These are phyloP conservation scores for Steatocranus sp. DNA, from an alignment of 2,797 vertebrate genomes.

Conservation along the genomic window DNA sequence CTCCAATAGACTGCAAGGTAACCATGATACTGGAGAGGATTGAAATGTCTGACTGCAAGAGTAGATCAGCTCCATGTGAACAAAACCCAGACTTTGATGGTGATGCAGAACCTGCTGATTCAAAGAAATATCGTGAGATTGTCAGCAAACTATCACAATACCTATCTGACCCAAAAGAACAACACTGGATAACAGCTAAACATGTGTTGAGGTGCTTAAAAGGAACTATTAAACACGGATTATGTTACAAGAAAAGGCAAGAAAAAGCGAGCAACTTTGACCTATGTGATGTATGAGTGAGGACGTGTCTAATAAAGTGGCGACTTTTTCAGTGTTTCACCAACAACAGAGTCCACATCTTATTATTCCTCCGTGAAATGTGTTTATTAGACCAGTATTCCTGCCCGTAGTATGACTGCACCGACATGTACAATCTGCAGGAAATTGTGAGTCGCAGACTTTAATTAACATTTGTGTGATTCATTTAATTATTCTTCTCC, in stretches of 20 bases:
- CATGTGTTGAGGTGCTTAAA: background rate
- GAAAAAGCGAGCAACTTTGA: background rate
- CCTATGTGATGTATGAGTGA: background rate
- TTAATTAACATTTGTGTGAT: background rate
- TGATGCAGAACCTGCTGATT: background rate
- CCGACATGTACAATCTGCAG: background rate
- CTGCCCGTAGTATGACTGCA: background rate
- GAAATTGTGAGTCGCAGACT: background rate
- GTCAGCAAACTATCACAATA: background rate
- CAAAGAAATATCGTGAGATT: background rate
- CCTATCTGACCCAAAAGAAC: background rate
- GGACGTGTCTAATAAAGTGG: rapidly evolving
- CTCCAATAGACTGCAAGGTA: background rate
- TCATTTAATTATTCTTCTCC: background rate
- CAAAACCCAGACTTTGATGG: background rate
- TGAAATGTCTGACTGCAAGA: background rate
- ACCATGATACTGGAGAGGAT: background rate
- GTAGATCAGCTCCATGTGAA: background rate
- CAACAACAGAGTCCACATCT: background rate
- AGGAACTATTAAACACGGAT: background rate
- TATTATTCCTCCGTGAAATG: background rate
- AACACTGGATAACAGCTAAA: background rate
- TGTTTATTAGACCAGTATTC: background rate
- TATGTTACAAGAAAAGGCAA: background rate
- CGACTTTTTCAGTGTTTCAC: background rate